phyloP scores from a whole-genome alignment of 2,113 vertebrate genomes.

The Lipotes vexillifer region DNA sequence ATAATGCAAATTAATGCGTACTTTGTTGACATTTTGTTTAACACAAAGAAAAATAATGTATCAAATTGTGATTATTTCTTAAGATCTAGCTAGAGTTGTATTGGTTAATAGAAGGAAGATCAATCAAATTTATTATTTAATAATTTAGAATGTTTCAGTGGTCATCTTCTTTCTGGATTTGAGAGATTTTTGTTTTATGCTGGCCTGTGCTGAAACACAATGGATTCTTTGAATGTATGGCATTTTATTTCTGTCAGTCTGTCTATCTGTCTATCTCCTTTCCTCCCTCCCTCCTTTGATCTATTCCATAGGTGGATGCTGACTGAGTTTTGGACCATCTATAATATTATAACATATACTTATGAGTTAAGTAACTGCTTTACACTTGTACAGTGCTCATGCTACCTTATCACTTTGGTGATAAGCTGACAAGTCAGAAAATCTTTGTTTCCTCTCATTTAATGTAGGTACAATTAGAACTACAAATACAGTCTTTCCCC shows the following conservation, averaged over 20 bases:
- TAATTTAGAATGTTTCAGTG: background rate
- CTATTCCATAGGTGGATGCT: background rate
- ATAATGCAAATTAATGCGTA: background rate
- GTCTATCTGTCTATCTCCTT: background rate
- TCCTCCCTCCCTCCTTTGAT: background rate
- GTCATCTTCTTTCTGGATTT: background rate
- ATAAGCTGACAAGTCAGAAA: background rate
- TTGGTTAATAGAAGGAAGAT: background rate
- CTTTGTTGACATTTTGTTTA: background rate
- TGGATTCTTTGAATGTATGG: background rate
- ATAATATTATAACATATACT: background rate
- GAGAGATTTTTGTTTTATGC: background rate
- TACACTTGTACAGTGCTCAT: background rate
- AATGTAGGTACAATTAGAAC: background rate
- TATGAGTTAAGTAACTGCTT: background rate
- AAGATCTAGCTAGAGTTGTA: background rate
- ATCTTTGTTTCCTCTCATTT: background rate
- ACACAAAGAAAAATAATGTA: background rate
- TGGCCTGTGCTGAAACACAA: background rate
- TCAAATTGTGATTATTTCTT: background rate
- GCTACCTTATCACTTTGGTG: background rate
- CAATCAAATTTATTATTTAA: background rate
- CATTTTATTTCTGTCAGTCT: background rate
- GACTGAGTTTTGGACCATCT: background rate
- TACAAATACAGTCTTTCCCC: background rate